Evolutionary conservation across 2,797 vertebrate genomes (phyloP).

Genomic region (Botia almorhae): DNA sequence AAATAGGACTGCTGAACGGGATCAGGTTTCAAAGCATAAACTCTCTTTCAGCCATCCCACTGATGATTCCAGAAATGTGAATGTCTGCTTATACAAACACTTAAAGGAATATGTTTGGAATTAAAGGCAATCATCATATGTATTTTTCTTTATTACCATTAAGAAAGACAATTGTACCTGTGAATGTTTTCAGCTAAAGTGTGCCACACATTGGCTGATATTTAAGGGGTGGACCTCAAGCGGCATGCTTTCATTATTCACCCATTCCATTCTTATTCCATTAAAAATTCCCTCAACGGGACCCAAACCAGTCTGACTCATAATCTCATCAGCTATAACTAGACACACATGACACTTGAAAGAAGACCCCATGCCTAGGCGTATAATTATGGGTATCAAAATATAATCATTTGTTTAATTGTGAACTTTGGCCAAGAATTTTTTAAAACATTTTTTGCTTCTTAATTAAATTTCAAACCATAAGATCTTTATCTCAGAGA

Average conservation of each 20-base stretch:
- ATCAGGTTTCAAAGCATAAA: constrained; percentile 38
- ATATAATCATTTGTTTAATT: constrained; percentile 80
- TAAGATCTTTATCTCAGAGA: constrained; percentile 5
- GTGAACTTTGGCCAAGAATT: constrained; percentile 75
- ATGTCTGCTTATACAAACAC: neutral
- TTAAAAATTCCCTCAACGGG: constrained; percentile 74
- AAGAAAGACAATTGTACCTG: neutral
- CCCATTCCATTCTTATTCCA: constrained; percentile 72
- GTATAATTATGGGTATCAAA: constrained; percentile 78
- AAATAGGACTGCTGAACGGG: constrained; percentile 26
- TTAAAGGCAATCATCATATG: neutral
- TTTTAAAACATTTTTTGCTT: constrained; percentile 66
- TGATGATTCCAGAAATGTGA: neutral
- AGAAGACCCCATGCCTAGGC: constrained; percentile 73
- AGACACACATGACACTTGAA: constrained; percentile 78
- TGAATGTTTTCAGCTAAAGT: neutral
- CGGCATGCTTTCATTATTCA: constrained; percentile 80
- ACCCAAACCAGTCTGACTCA: constrained; percentile 70
- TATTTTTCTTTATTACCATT: neutral
- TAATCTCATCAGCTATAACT: constrained; percentile 80
- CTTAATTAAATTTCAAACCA: constrained; percentile 24
- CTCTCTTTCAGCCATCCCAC: constrained; percentile 10
- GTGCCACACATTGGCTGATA: constrained; percentile 13
- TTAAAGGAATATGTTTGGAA: constrained; percentile 2
- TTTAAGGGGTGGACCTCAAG: constrained; percentile 41